These are phyloP conservation scores for Talpa occidentalis DNA, from an alignment of 2,113 vertebrate genomes.

Conservation along the genomic window DNA sequence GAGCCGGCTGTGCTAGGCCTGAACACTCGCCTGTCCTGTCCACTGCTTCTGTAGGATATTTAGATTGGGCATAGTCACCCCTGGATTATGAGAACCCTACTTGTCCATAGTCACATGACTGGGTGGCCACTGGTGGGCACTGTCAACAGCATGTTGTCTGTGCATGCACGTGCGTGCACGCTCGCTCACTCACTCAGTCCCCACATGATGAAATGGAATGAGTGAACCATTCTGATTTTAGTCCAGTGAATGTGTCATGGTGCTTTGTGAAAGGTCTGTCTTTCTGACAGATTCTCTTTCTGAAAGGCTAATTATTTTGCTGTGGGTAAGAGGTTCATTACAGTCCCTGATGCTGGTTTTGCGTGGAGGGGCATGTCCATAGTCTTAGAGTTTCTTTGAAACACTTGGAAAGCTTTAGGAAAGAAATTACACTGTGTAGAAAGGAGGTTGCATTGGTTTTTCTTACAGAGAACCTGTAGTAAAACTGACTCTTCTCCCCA, in stretches of 20 bases:
- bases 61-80: background rate
- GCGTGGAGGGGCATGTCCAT: rapidly evolving
- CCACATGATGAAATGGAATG: background rate
- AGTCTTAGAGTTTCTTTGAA: background rate
- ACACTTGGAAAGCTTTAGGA: background rate
- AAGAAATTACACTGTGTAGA: background rate
- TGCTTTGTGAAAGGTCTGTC: background rate
- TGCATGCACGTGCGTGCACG: rapidly evolving
- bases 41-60: rapidly evolving
- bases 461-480: background rate
- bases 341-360: background rate
- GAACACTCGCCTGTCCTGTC: background rate
- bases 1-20: background rate
- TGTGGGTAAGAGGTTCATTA: background rate
- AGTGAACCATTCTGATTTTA: background rate
- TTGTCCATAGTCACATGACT: background rate
- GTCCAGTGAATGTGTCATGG: background rate
- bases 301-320: background rate
- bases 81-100: background rate
- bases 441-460: background rate
- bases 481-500: background rate
- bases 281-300: background rate
- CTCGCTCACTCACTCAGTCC: background rate
- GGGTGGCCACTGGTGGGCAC: rapidly evolving
- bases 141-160: rapidly evolving